Base-by-base conservation (phyloP, 2,797 vertebrate species). In the Lutjanus campechanus region DNA sequence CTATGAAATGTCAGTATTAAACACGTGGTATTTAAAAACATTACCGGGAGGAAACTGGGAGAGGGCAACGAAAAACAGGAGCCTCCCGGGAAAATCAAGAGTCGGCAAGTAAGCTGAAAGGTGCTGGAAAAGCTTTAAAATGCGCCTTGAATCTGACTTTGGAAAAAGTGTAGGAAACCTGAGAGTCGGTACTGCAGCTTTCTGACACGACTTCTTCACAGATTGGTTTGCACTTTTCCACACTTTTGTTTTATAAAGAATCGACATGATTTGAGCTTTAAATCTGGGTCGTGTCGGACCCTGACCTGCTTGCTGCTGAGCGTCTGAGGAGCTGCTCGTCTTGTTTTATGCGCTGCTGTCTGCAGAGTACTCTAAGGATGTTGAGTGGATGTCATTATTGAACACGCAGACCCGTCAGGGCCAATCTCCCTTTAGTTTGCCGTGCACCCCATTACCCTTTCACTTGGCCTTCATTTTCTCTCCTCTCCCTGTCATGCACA, bases 401-500 rank as follows among this genome's bases (percentile, higher is more conserved):
- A 85, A 64, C 75, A 63, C 9, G 36, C 46, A 62, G 15, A 69
- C 69, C 51, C 54, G 81, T 79, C 79, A 2, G 65, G 67, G 85
- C 83, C 81, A 40, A 43, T 86, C 76, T 81, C 61, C 64, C 54
- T 63, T 80, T 59, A 76, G 66, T 80, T 79, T 80, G 77, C 71
- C 50, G 8, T 50, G 83, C 83, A 85, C 85, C 77, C 73, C 15
- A 84, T 88, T 88, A 83, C 77, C 79, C 90, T 83, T 79, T 85
- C 76, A 77, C 81, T 85, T 73, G 71, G 79, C 84, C 73, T 77
- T 85, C 58, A 69, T 63, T 7, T 51, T 50, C 73, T 43, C 29
- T 56, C 20, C 65, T 44, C 73, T 66, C 67, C 74, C 49, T 68
- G 73, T 79, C 61, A 75, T n/a, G 51, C 65, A 41, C 80, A 76